phyloP scores from a whole-genome alignment of 2,888 invertebrate genomes.

The Cheilosia impressa region DNA sequence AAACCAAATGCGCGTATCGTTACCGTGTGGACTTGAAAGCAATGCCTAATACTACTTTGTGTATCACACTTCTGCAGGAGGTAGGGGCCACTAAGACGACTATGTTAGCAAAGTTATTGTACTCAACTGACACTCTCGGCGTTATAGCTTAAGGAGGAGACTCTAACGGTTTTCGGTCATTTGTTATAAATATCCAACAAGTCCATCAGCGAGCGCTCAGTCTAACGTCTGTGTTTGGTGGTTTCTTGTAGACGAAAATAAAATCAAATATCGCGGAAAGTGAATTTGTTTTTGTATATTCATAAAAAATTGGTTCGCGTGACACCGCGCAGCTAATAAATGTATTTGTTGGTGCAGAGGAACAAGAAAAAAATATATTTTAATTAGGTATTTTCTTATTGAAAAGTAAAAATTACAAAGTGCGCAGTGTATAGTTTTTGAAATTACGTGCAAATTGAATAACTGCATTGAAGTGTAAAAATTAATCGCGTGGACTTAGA shows the following conservation, averaged over 20 bases:
- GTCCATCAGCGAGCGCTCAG: slow-evolving; percentile 79
- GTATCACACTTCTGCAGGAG: slow-evolving; percentile 51
- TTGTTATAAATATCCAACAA: slow-evolving; percentile 82
- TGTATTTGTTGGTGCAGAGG: slow-evolving; percentile 30
- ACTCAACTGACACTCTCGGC: slow-evolving; percentile 12
- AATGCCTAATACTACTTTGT: slow-evolving; percentile 48
- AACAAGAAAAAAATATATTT: slow-evolving; percentile 34
- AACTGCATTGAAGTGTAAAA: slow-evolving; percentile 20
- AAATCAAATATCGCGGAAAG: slow-evolving; percentile 42
- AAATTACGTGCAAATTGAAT: slow-evolving; percentile 60
- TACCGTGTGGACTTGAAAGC: slow-evolving; percentile 58
- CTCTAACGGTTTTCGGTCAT: slow-evolving; percentile 68
- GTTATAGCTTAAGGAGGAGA: slow-evolving; percentile 40
- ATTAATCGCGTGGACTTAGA: slow-evolving; percentile 12
- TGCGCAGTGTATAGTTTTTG: slow-evolving; percentile 31
- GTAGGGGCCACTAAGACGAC: slow-evolving; percentile 48
- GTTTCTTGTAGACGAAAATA: slow-evolving; percentile 16
- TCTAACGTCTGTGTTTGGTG: slow-evolving; percentile 49
- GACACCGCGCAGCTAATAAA: slow-evolving; percentile 35
- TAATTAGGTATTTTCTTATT: slow-evolving; percentile 16
- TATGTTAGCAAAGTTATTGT: not conserved
- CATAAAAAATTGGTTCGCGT: slow-evolving; percentile 20
- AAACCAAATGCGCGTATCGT: slow-evolving; percentile 27
- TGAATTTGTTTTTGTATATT: slow-evolving; percentile 38
- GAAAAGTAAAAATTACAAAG: slow-evolving; percentile 2